These are phyloP conservation scores for Chromobotia macracanthus DNA, from an alignment of 2,797 vertebrate species.

Conservation along the genomic window DNA sequence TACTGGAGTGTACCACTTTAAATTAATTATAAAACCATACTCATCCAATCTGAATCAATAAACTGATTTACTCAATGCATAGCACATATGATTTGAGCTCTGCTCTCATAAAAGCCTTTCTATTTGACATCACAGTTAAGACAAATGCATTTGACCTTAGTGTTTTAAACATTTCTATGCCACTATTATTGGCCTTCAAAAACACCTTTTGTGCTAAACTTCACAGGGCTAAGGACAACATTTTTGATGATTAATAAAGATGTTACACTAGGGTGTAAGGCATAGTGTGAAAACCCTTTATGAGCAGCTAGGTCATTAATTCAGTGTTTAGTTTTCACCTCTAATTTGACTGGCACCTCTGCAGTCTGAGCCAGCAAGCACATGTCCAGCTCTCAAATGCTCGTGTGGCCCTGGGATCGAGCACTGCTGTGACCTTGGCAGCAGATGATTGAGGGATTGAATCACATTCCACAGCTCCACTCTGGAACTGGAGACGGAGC, in stretches of 20 bases:
- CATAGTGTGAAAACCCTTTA: background rate
- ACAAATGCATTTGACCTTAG: no score
- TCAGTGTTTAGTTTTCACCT: background rate
- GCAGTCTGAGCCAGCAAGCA: conserved; percentile 17
- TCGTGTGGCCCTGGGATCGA: conserved; percentile 5
- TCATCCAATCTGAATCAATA: conserved; percentile 47
- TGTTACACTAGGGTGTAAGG: no score
- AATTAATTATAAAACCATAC: conserved; percentile 72
- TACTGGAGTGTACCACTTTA: conserved; percentile 64
- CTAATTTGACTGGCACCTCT: conserved; percentile 13
- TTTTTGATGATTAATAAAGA: no score
- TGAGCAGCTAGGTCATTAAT: background rate
- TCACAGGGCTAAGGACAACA: no score
- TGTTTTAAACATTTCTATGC: no score
- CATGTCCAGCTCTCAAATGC: conserved; percentile 6
- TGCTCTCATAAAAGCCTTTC: no score
- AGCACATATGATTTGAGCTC: background rate
- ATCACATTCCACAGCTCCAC: conserved; percentile 57
- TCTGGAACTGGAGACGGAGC: conserved; percentile 60
- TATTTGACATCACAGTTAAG: no score
- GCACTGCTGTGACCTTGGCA: conserved; percentile 33
- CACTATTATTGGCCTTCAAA: no score
- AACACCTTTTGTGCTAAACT: no score
- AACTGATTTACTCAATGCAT: background rate
- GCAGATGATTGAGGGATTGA: conserved; percentile 55